Base-by-base conservation (phyloP, 2,797 vertebrate genomes). In the Echiichthys vipera region DNA sequence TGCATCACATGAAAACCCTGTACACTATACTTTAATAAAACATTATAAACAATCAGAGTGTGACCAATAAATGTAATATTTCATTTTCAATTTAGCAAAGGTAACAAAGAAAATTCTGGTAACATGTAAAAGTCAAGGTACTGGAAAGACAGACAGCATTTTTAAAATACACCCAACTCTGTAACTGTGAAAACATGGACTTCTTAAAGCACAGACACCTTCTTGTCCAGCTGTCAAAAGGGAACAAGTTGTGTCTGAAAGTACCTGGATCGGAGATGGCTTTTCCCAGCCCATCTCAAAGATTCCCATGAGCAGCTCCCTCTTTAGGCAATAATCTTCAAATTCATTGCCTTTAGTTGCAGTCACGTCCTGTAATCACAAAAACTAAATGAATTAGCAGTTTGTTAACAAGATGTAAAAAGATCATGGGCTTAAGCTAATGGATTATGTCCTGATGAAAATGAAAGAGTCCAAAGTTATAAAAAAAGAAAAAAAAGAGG, bases 211-310 rank as follows among this genome's bases (percentile, higher is more conserved):
- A 49, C n/a, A 55, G 7, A 61, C 9, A 45, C 3, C 0, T 37
- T 30, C 6, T 49, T 42, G 24, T 39, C 17, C 0, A 36, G 36
- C 9, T 13, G 0, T 30, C 4, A 62, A 34, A 50, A 2, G 1
- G 4, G 25, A 49, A 20, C 7, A 46, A 22, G 2, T 3, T 10
- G 10, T 10, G n/a, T 66, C 22, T 42, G 9, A 39, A 51, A 86
- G 71, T 91, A 99, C 98, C 96, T 99, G 98, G 85, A 99, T 99
- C 89, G 98, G 98, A 93, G 98, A 99, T 20, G 98, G 98, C 88
- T 99, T 99, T 93, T 99, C 98, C 98, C 98, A 99, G 93, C 98
- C 98, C 98, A 99, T 99, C 95, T 99, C 98, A 95, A 99, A 99
- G 94, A 99, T 99, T 91, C 98, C 98, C 98, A 99, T 99, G 81